Evolutionary conservation across 2,888 invertebrate species (phyloP), one percentile per base, ranked within the genome.

Genomic region (Gymnosoma rotundatum): DNA sequence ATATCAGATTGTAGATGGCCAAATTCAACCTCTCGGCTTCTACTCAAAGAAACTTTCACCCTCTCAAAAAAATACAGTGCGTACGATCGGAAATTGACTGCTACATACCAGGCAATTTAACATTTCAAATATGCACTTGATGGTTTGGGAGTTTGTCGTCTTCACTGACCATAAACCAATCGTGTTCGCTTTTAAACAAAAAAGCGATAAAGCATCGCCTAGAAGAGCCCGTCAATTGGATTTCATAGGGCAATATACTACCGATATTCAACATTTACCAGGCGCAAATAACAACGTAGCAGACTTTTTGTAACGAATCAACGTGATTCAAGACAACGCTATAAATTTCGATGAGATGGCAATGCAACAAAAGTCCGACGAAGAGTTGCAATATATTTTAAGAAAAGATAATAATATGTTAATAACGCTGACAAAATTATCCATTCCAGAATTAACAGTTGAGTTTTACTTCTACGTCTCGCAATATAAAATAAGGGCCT

Each of bases 21-120:
- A 67, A 79, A 21, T 72, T 87, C 81, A 48, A 38, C 76, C 50
- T 64, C 81, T 42, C 18, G 73, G 61, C 38, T 61, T 73, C 14
- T 73, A 73, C 32, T 73, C 73, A 16, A 73, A 63, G 12, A 63
- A 73, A 38, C 54, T 61, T 21, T 21, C 73, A 38, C 38, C 36
- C 5, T 38, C 38, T 38, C 38, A 38, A 7, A 38, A 38, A 38
- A 38, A 38, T 38, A 38, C 38, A 38, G 7, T 10, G 38, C 38
- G 4, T 38, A 38, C 38, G 38, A 38, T 38, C 38, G 38, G 38
- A 7, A 38, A 38, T 38, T 38, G 38, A 38, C 38, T 38, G 38
- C 2, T 38, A 38, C 1, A 9, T 38, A 38, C 36, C 36, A 36
- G 7, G 38, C 10, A 38, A 38, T 5, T 10, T 10, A 6, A 38